These are phyloP conservation scores for Melikaiella ostensackeni DNA, from an alignment of 2,888 invertebrate species.

Conservation along the genomic window DNA sequence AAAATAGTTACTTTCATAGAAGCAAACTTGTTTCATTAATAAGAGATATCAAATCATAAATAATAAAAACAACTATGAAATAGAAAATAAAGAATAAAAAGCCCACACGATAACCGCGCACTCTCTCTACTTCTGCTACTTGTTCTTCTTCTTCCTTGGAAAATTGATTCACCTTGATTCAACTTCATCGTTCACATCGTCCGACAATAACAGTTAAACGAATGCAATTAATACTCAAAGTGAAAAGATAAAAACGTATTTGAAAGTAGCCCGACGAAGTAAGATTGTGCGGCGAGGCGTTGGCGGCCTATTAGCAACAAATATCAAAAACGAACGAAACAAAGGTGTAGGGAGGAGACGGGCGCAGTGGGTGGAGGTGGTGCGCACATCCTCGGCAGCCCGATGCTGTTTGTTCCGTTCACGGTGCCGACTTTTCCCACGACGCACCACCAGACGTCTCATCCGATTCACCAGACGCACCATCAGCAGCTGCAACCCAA, in stretches of 20 bases:
- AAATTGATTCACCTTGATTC: neutral
- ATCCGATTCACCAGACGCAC: conserved; percentile 63
- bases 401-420: conserved; percentile 77
- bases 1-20: conserved; percentile 44
- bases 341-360: conserved; percentile 77
- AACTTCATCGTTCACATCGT: conserved; percentile 3
- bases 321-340: conserved; percentile 53
- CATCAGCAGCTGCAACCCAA: conserved; percentile 69
- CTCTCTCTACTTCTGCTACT: conserved; percentile 53
- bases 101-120: conserved; percentile 51
- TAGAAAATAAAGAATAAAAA: conserved; percentile 26
- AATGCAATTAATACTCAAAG: conserved; percentile 8
- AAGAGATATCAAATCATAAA: conserved; percentile 16
- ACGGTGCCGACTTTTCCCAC: conserved; percentile 76
- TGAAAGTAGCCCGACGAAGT: conserved; percentile 55
- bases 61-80: neutral
- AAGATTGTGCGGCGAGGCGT: conserved; percentile 57
- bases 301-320: conserved; percentile 46
- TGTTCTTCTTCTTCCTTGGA: conserved; percentile 39
- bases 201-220: neutral
- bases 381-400: conserved; percentile 77
- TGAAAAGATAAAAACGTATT: conserved; percentile 27
- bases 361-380: conserved; percentile 77
- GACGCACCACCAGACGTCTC: conserved; percentile 73
- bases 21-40: neutral